Evolutionary conservation across 1,140 invertebrate genomes (phyloP), one percentile per base, ranked within the genome.

Genomic region (Campodea augens): DNA sequence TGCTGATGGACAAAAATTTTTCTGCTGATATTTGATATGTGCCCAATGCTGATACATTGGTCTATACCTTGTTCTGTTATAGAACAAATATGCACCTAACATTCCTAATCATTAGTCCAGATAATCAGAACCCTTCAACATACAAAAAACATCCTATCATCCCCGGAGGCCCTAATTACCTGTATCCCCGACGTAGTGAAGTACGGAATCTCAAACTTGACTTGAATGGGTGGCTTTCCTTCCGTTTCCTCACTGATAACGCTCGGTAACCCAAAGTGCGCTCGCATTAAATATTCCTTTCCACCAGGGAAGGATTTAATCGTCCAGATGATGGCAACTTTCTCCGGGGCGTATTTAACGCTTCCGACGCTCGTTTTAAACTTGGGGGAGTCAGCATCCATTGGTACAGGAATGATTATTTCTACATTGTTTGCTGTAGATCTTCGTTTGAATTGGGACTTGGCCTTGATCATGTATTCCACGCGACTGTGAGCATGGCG

Each of bases 381-480:
- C 66, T 97, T 98, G 0, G 95, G 95, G 15, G 91, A 91, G 63
- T 98, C 93, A 1, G 91, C 95, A 71, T 99, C 96, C 39, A 80
- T 80, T 15, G 95, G 96, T 10, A 98, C 96, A 2, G 96, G 95
- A 56, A 99, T 97, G 7, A 98, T 81, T 45, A 99, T 96, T 65
- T 99, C 93, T 10, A 99, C 96, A 65, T 98, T 97, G 60, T 98
- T 98, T 0, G 96, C 95, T 2, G 93, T 98, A 0, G 92, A 98
- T 36, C 93, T 70, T 27, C 92, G 70, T 63, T 99, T 99, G 59
- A 99, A 99, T 64, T 99, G 95, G 39, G 91, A 96, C 63, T 96
- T 95, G 0, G 95, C 95, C 65, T 98, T 98, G 15, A 99, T 92
- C 93, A 98, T 99, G 60, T 93, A 98, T 58, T 99, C 96, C 1